phyloP scores from a whole-genome alignment of 1,140 invertebrate species.

The Zaprionus vittiger region DNA sequence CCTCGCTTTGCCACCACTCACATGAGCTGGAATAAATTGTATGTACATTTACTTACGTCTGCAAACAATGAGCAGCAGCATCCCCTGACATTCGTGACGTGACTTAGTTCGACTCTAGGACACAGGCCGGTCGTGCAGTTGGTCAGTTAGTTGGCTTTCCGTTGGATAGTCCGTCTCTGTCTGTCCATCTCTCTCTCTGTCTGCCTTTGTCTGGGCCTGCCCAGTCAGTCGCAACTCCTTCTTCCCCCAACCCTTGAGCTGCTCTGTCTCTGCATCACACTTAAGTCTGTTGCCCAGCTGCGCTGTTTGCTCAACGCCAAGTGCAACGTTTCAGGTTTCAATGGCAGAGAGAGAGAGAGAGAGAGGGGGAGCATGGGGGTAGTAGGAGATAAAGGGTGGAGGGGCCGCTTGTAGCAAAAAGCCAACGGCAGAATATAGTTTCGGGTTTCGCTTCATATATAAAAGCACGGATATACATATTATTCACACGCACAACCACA shows the following conservation, averaged over 20 bases:
- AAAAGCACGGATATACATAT: constrained; percentile 37
- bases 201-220: constrained; percentile 58
- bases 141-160: constrained; percentile 33
- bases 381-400: not conserved
- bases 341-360: constrained; percentile 1
- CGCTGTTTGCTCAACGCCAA: constrained; percentile 63
- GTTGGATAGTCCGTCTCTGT: constrained; percentile 3
- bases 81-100: constrained; percentile 60
- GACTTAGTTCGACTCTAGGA: constrained; percentile 60
- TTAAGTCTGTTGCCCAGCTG: constrained; percentile 35
- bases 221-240: constrained; percentile 39
- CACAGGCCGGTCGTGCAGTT: not conserved
- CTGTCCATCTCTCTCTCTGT: not conserved
- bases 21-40: constrained; percentile 75
- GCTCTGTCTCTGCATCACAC: not conserved
- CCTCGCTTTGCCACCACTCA: constrained; percentile 3
- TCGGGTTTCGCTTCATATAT: constrained; percentile 72
- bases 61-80: constrained; percentile 74
- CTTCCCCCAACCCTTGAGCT: constrained; percentile 2
- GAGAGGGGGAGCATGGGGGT: not conserved
- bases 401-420: constrained; percentile 25
- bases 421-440: constrained; percentile 70
- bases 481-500: constrained; percentile 42
- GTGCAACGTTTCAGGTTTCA: constrained; percentile 78
- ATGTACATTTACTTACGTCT: constrained; percentile 81